These are phyloP conservation scores for Grantiella picta DNA, from an alignment of 2,113 vertebrate species.

Conservation along the genomic window DNA sequence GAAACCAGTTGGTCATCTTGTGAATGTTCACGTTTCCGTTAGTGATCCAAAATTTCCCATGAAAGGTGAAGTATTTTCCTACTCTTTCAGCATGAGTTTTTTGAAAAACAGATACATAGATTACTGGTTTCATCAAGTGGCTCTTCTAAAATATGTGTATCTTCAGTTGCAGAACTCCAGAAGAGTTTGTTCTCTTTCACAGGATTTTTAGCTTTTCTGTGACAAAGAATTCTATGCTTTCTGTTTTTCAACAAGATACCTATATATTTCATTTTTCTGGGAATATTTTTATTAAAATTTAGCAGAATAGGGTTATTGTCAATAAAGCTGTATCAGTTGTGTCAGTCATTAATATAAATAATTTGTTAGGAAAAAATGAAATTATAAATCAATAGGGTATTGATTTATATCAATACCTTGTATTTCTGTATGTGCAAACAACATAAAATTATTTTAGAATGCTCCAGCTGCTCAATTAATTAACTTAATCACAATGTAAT, in stretches of 20 bases:
- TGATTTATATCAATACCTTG: too few species aligned
- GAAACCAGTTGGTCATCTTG: not conserved
- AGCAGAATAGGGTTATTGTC: not conserved
- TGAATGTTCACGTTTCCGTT: not conserved
- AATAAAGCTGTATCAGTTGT: conserved; percentile 18
- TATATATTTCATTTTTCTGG: not conserved
- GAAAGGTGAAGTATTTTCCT: not conserved
- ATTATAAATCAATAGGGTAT: conserved; percentile 21
- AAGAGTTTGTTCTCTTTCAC: not conserved
- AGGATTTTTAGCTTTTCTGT: not conserved
- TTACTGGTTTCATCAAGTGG: not conserved
- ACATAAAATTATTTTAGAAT: conserved; percentile 31
- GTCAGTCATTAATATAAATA: not conserved
- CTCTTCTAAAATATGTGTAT: not conserved
- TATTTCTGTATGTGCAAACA: conserved; percentile 38
- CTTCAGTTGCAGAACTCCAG: not conserved
- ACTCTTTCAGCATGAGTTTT: not conserved
- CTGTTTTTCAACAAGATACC: not conserved
- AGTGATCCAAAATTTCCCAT: not conserved
- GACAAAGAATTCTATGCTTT: not conserved
- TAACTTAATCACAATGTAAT: conserved; percentile 4
- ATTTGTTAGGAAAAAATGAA: not conserved
- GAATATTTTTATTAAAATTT: not conserved
- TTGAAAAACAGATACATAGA: not conserved
- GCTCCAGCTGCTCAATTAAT: conserved; percentile 37